Conservation (phyloP, 2,888 invertebrate genomes). For the Darwinula stevensoni region DNA sequence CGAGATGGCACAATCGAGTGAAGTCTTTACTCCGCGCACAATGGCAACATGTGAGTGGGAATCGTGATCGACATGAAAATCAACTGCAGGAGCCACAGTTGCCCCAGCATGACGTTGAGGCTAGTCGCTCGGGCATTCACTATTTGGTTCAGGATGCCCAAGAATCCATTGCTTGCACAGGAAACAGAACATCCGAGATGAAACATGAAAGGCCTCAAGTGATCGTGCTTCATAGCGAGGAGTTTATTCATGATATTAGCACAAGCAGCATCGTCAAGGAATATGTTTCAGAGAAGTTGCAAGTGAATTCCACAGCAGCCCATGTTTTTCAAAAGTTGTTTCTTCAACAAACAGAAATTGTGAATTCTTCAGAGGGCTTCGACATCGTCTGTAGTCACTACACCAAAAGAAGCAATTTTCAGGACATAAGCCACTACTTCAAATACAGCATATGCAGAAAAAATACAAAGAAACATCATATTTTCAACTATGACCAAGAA, state of each 20-base stretch:
- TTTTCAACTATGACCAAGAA: conserved; percentile 53
- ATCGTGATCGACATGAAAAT: conserved; percentile 52
- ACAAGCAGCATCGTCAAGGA: conserved; percentile 54
- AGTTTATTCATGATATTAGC: conserved; percentile 42
- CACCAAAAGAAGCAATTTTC: conserved; percentile 24
- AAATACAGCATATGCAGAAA: conserved; percentile 49
- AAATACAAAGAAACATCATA: conserved; percentile 59
- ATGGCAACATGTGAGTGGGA: conserved; percentile 53
- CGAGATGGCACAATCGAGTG: conserved; percentile 54
- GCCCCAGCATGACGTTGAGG: conserved; percentile 51
- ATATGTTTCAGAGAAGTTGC: conserved; percentile 35
- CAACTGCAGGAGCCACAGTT: conserved; percentile 62
- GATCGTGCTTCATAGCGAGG: conserved; percentile 47
- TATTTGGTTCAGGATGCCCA: conserved; percentile 38
- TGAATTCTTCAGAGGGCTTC: conserved; percentile 38
- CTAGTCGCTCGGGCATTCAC: conserved; percentile 43
- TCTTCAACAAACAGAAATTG: conserved; percentile 27
- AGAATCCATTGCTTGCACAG: conserved; percentile 49
- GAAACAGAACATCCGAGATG: conserved; percentile 59
- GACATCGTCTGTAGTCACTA: background rate
- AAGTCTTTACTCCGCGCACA: conserved; percentile 44
- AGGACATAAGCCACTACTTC: conserved; percentile 47
- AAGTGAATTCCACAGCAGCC: conserved; percentile 29
- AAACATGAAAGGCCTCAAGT: conserved; percentile 66
- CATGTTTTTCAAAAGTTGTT: conserved; percentile 13